Evolutionary conservation across 1,140 invertebrate genomes (phyloP).

Genomic region (Protaetia brevitarsis): DNA sequence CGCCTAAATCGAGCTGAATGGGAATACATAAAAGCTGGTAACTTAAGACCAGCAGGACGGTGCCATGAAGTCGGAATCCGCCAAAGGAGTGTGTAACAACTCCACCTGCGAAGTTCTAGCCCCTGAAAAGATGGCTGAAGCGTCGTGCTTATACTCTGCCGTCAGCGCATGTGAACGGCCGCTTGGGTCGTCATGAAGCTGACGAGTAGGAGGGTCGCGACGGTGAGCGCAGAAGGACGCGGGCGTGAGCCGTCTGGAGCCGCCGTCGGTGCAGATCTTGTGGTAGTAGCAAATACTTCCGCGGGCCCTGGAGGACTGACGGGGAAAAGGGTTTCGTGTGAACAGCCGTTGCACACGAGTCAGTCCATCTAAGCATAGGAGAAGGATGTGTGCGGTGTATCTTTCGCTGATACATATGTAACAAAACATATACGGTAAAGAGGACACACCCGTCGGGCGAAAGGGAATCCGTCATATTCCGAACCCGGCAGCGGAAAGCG

Average conservation of each 20-base stretch:
- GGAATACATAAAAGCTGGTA: slow-evolving; percentile 80
- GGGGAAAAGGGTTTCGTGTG: too few species aligned
- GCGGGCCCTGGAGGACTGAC: too few species aligned
- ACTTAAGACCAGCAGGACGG: slow-evolving; percentile 80
- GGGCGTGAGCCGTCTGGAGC: slow-evolving; percentile 71
- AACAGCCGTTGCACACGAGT: too few species aligned
- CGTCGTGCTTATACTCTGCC: too few species aligned
- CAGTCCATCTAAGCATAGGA: too few species aligned
- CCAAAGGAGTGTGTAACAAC: slow-evolving; percentile 87
- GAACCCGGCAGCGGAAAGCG: too few species aligned
- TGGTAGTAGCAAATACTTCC: slow-evolving; percentile 82
- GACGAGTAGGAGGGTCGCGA: slow-evolving; percentile 72
- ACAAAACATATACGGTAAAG: too few species aligned
- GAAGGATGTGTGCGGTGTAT: too few species aligned
- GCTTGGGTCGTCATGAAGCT: slow-evolving; percentile 49
- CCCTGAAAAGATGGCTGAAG: slow-evolving; percentile 88
- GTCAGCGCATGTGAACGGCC: slow-evolving; percentile 50
- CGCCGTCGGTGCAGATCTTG: slow-evolving; percentile 69
- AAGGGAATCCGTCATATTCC: too few species aligned
- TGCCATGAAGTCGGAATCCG: slow-evolving; percentile 84
- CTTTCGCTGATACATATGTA: too few species aligned
- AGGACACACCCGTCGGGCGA: too few species aligned
- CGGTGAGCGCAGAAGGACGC: too few species aligned
- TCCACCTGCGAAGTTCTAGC: slow-evolving; percentile 86
- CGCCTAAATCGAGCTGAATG: slow-evolving; percentile 63